These are phyloP conservation scores for Hycleus cichorii DNA, from an alignment of 1,140 invertebrate species.

Conservation along the genomic window DNA sequence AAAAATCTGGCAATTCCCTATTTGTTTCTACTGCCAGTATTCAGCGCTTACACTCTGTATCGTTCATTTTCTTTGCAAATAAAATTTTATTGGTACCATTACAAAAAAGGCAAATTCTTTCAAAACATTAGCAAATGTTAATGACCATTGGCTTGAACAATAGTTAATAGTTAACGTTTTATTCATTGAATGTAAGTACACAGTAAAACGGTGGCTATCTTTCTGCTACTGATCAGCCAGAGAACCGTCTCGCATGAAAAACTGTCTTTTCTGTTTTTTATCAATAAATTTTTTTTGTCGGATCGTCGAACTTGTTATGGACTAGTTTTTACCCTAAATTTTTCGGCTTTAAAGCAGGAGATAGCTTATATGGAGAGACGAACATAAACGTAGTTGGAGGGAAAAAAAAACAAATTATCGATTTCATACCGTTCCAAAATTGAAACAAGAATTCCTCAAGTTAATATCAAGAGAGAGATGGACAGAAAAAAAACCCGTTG, in stretches of 20 bases:
- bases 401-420: conserved; percentile 34
- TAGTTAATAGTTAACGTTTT: neutral
- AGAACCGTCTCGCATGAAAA: conserved; percentile 32
- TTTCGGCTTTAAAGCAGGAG: conserved; percentile 13
- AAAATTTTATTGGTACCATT: too few relatives aligned
- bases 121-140: too few relatives aligned
- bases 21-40: too few relatives aligned
- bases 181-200: conserved; percentile 1
- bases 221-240: conserved; percentile 22
- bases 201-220: neutral
- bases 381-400: too few relatives aligned
- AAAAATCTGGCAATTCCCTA: neutral
- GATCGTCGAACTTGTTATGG: conserved; percentile 33
- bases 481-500: too few relatives aligned
- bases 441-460: conserved; percentile 30
- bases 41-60: too few relatives aligned
- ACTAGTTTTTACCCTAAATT: conserved; percentile 35
- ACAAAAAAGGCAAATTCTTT: too few relatives aligned
- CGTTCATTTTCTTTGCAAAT: too few relatives aligned
- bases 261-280: conserved; percentile 32
- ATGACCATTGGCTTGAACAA: neutral
- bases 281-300: conserved; percentile 25
- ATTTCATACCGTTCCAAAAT: conserved; percentile 32
- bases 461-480: too few relatives aligned
- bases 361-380: neutral